Percentiles rank a stretch among this genome's conserved stretches.
phyloP scores from a whole-genome alignment of 2,888 invertebrate species.

The Eudasyphora cyanicolor region DNA sequence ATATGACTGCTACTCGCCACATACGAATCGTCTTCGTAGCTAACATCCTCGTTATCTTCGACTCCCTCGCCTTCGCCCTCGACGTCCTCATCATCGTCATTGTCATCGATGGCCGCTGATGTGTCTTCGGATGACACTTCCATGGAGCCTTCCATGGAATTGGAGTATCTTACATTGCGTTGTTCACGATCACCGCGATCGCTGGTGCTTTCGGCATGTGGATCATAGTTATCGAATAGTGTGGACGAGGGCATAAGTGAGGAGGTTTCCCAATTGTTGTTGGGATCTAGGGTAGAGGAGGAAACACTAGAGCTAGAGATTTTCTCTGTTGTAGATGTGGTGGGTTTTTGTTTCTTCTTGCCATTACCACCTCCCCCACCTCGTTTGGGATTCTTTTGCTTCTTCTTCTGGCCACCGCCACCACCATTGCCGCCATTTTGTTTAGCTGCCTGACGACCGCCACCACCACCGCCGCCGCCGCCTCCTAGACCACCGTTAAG shows the following conservation, averaged over 20 bases:
- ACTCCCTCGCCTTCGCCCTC: conserved; percentile 65
- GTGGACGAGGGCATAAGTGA: conserved; percentile 69
- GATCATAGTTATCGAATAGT: conserved; percentile 63
- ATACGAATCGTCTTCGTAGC: conserved; percentile 73
- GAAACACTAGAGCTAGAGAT: conserved; percentile 56
- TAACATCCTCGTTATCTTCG: conserved; percentile 68
- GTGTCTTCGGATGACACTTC: conserved; percentile 63
- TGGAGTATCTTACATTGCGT: conserved; percentile 72
- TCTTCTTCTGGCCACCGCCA: conserved; percentile 63
- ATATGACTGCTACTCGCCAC: conserved; percentile 62
- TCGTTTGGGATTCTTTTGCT: conserved; percentile 67
- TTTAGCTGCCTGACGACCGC: conserved; percentile 54
- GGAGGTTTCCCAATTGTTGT: conserved; percentile 69
- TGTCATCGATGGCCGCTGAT: conserved; percentile 59
- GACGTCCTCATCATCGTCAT: conserved; percentile 56
- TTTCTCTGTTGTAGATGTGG: conserved; percentile 60
- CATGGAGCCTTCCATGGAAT: conserved; percentile 68
- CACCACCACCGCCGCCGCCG: conserved; percentile 64
- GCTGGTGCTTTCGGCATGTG: conserved; percentile 72
- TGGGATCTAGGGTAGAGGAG: conserved; percentile 65
- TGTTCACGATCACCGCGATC: conserved; percentile 75
- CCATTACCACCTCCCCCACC: conserved; percentile 49
- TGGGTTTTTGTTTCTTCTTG: conserved; percentile 51
- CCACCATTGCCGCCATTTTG: conserved; percentile 57
- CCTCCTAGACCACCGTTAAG: conserved; percentile 68